Conservation (phyloP, 92 coral and sea anemone species). For the Porites divaricata region DNA sequence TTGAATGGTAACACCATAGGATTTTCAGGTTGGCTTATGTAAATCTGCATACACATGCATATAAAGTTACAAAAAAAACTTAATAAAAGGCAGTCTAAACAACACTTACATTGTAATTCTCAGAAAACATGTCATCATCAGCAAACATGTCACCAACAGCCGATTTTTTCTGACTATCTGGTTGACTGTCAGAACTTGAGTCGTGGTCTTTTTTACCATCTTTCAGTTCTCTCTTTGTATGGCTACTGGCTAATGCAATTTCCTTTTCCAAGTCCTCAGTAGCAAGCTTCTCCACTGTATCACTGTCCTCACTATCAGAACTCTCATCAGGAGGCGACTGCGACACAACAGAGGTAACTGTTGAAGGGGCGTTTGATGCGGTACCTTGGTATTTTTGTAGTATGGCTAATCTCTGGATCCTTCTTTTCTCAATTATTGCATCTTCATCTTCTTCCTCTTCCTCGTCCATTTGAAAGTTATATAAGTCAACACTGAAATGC, state of each 20-base stretch:
- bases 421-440: slow-evolving; percentile 84
- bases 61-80: neutral
- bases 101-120: slow-evolving; percentile 79
- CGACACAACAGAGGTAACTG: slow-evolving; percentile 75
- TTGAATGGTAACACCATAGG: too few relatives aligned
- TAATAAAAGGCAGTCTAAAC: neutral
- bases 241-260: slow-evolving; percentile 46
- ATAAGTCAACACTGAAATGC: slow-evolving; percentile 80
- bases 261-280: slow-evolving; percentile 84
- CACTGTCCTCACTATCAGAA: slow-evolving; percentile 83
- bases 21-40: too few relatives aligned
- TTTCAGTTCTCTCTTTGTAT: slow-evolving; percentile 13
- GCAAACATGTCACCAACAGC: slow-evolving; percentile 90
- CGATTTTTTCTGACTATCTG: slow-evolving; percentile 18
- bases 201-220: slow-evolving; percentile 36
- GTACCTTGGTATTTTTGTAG: slow-evolving; percentile 82
- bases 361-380: slow-evolving; percentile 74
- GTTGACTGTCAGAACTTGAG: slow-evolving; percentile 23
- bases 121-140: slow-evolving; percentile 94
- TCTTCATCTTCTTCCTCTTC: slow-evolving; percentile 94
- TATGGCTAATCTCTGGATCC: slow-evolving; percentile 85
- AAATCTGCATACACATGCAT: neutral
- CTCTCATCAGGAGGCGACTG: slow-evolving; percentile 66
- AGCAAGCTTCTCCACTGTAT: slow-evolving; percentile 74
- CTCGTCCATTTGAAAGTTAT: slow-evolving; percentile 92